These are phyloP conservation scores for Drosophila azteca DNA, from an alignment of 1,140 invertebrate genomes.

Conservation along the genomic window DNA sequence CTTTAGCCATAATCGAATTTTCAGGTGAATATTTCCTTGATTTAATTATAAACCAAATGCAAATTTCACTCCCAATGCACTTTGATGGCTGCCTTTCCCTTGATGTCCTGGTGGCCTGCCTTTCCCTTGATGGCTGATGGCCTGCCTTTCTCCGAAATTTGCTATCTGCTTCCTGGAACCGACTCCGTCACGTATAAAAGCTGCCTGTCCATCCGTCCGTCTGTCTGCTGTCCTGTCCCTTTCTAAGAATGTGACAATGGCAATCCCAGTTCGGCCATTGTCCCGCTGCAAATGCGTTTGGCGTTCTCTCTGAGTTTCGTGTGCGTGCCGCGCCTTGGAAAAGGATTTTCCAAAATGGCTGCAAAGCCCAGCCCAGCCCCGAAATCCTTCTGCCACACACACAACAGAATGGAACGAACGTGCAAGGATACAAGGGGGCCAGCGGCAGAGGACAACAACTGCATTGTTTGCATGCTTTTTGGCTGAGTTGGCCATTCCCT, in stretches of 20 bases:
- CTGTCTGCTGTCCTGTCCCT: constrained; percentile 10
- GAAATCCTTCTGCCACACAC: constrained; percentile 5
- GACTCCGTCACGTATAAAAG: constrained; percentile 28
- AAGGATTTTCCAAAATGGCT: constrained; percentile 33
- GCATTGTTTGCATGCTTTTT: constrained; percentile 56
- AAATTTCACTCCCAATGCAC: too few relatives aligned
- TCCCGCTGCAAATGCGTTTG: constrained; percentile 46
- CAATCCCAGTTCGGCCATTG: constrained; percentile 51
- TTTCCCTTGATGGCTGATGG: too few relatives aligned
- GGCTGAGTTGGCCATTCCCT: constrained; percentile 2
- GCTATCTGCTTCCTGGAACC: constrained; percentile 3
- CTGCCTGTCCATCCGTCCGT: not conserved
- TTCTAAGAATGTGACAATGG: constrained; percentile 11
- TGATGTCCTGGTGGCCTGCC: too few relatives aligned
- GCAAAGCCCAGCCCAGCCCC: constrained; percentile 4
- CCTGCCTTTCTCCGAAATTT: constrained; percentile 1
- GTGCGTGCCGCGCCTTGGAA: constrained; percentile 46
- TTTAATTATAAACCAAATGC: too few relatives aligned
- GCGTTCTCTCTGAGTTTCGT: constrained; percentile 17
- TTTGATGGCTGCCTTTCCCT: too few relatives aligned
- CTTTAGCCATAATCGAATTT: too few relatives aligned
- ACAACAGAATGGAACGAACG: not conserved
- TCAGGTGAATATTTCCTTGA: too few relatives aligned
- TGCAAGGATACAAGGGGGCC: not conserved
- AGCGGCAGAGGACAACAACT: constrained; percentile 29